These are phyloP conservation scores for Larimichthys crocea DNA, from an alignment of 2,113 vertebrate species.

Conservation along the genomic window DNA sequence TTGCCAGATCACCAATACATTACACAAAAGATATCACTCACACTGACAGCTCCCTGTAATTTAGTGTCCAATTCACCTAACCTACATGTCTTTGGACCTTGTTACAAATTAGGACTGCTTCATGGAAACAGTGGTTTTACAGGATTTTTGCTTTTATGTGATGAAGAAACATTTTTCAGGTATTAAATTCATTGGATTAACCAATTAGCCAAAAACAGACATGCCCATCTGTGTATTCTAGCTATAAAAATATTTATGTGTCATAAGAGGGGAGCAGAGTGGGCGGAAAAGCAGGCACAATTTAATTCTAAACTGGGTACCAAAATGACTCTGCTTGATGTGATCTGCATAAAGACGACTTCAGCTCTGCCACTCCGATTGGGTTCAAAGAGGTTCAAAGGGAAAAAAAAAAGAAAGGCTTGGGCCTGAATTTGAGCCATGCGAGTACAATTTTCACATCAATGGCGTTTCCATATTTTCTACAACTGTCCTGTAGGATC, in stretches of 20 bases:
- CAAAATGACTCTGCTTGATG: background rate
- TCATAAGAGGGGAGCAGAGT: background rate
- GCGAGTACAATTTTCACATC: conserved; percentile 3
- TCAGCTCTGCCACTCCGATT: background rate
- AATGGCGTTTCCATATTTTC: background rate
- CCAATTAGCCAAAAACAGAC: background rate
- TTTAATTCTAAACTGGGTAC: background rate
- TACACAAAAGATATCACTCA: background rate
- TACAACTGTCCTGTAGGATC: background rate
- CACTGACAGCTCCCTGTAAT: background rate
- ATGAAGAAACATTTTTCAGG: background rate
- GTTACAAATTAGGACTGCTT: background rate
- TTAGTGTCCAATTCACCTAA: background rate
- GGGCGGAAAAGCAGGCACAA: background rate
- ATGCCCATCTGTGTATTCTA: background rate
- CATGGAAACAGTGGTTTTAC: background rate
- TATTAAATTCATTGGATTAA: background rate
- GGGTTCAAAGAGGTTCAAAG: conserved; percentile 28
- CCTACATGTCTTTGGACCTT: background rate
- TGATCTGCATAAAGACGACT: conserved; percentile 13
- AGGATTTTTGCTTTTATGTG: background rate
- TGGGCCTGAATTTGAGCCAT: conserved; percentile 23
- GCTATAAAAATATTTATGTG: background rate
- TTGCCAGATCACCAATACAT: background rate
- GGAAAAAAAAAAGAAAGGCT: background rate